These are phyloP conservation scores for Austrolebias charrua DNA, from an alignment of 2,797 vertebrate genomes.

Conservation along the genomic window DNA sequence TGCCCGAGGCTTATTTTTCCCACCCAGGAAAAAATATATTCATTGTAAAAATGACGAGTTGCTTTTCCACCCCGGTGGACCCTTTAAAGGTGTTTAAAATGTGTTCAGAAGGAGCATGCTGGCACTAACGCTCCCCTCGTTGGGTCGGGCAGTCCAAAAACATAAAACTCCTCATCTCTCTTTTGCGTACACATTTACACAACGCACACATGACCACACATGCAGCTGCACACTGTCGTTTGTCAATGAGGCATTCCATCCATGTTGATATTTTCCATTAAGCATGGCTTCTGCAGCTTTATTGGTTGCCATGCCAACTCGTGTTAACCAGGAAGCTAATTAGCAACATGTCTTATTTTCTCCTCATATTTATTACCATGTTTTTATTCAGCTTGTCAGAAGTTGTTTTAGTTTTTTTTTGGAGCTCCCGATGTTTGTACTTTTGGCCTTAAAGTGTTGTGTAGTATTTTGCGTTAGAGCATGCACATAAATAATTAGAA, in stretches of 20 bases:
- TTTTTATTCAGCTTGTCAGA: conserved; percentile 51
- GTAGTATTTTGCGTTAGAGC: conserved; percentile 11
- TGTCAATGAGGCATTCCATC: conserved; percentile 33
- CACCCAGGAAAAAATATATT: conserved; percentile 41
- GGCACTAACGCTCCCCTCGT: conserved; percentile 25
- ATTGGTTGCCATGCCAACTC: conserved; percentile 54
- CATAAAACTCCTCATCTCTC: conserved; percentile 38
- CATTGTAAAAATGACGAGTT: conserved; percentile 9
- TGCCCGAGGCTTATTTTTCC: conserved; percentile 37
- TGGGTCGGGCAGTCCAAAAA: conserved; percentile 22
- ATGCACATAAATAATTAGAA: conserved; percentile 9
- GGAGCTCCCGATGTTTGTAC: neutral
- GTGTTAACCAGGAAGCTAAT: conserved; percentile 54
- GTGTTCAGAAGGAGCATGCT: conserved; percentile 23
- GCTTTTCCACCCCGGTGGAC: conserved; percentile 23
- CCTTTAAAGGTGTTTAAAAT: conserved; percentile 57
- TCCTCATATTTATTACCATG: conserved; percentile 24
- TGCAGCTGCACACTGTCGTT: conserved; percentile 29
- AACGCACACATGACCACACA: conserved; percentile 17
- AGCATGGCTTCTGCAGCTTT: conserved; percentile 38
- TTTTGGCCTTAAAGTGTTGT: neutral
- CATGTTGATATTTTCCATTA: conserved; percentile 44
- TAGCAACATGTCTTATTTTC: conserved; percentile 47
- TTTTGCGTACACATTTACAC: conserved; percentile 26
- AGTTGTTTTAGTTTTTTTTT: conserved; percentile 16